Conservation (phyloP, 2,113 vertebrate genomes). For the Prochilodus magdalenae region DNA sequence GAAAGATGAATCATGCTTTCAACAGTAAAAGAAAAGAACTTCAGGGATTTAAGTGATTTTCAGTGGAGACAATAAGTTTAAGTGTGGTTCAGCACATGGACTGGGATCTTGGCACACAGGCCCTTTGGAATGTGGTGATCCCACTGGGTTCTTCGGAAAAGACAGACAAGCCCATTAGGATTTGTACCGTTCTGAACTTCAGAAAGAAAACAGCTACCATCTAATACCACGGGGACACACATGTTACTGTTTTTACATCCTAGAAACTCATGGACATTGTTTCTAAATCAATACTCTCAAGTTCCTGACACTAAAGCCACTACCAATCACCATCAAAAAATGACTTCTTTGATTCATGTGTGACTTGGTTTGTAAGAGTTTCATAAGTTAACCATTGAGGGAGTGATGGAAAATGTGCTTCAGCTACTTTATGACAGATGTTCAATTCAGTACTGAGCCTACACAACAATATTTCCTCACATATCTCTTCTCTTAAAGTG, state of each 20-base stretch:
- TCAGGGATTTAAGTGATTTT: constrained; percentile 23
- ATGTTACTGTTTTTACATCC: not conserved
- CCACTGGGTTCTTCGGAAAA: not conserved
- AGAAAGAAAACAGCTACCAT: constrained; percentile 18
- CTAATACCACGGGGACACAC: not conserved
- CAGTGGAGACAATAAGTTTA: constrained; percentile 17
- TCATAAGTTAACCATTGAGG: not conserved
- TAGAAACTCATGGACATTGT: not conserved
- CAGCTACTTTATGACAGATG: not conserved
- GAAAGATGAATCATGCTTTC: not conserved
- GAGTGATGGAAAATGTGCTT: not conserved
- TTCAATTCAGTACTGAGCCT: not conserved
- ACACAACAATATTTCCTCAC: not conserved
- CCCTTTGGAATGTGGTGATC: not conserved
- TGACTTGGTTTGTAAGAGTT: not conserved
- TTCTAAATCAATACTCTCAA: not conserved
- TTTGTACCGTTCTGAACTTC: constrained; percentile 22
- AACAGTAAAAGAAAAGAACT: constrained; percentile 3
- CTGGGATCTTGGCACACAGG: not conserved
- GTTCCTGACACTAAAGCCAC: not conserved
- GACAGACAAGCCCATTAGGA: not conserved
- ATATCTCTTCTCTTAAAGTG: no score
- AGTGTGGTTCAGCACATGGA: not conserved
- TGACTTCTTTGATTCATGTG: not conserved
- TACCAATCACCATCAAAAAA: constrained; percentile 1